A percentile compares a stretch with the other conserved stretches of the same genome.
Evolutionary conservation across 1,140 invertebrate species (phyloP).

Genomic region (Wasmannia auropunctata): DNA sequence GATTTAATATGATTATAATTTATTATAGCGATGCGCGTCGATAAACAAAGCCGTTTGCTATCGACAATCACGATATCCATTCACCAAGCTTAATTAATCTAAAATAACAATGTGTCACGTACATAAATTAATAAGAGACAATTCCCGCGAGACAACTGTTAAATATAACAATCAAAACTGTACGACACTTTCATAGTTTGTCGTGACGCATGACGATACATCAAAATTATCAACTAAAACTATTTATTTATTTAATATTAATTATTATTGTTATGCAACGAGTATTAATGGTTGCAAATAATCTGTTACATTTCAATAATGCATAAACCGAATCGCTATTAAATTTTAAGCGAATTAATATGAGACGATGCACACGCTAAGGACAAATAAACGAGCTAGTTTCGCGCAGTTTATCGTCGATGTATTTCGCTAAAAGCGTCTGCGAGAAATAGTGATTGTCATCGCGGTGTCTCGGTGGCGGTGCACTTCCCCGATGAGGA

Average conservation of each 20-base stretch:
- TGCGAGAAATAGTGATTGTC: not conserved
- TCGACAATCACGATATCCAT: conserved; percentile 35
- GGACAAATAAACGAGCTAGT: not conserved
- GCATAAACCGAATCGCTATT: not conserved
- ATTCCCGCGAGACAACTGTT: conserved; percentile 35
- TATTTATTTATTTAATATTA: conserved; percentile 15
- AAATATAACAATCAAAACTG: conserved; percentile 53
- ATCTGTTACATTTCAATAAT: not conserved
- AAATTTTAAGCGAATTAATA: conserved; percentile 2
- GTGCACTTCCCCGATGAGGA: not conserved
- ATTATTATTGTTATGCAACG: conserved; percentile 5
- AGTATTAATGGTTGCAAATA: not conserved
- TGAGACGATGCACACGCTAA: not conserved
- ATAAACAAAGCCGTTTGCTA: conserved; percentile 46
- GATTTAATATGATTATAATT: conserved; percentile 26
- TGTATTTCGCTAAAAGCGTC: not conserved
- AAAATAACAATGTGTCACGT: conserved; percentile 39
- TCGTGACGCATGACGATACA: not conserved
- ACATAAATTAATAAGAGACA: conserved; percentile 50
- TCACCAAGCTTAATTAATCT: conserved; percentile 45
- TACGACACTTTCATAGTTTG: conserved; percentile 34
- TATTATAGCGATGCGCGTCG: not conserved
- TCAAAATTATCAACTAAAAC: conserved; percentile 16
- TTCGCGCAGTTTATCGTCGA: not conserved
- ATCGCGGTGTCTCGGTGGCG: not conserved